phyloP scores from a whole-genome alignment of 2,113 vertebrate genomes.

The Agelaius phoeniceus region DNA sequence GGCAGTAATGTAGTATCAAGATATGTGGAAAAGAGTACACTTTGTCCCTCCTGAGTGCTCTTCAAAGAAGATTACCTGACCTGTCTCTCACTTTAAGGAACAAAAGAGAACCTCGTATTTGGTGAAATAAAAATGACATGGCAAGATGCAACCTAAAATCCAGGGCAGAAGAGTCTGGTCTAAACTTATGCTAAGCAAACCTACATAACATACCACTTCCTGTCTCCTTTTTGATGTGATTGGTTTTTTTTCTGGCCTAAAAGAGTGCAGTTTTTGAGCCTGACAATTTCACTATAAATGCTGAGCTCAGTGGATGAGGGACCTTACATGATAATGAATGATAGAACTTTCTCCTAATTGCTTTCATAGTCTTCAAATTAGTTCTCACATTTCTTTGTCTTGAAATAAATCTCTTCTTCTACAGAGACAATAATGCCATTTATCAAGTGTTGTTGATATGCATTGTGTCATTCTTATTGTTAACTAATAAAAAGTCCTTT shows the following conservation, averaged over 20 bases:
- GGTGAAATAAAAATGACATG: background rate
- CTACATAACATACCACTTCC: background rate
- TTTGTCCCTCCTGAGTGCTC: background rate
- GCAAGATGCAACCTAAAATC: background rate
- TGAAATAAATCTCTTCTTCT: background rate
- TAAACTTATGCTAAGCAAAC: background rate
- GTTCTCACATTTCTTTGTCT: background rate
- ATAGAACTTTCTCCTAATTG: background rate
- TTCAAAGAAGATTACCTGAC: slow-evolving; percentile 40
- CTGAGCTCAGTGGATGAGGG: background rate
- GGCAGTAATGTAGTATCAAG: background rate
- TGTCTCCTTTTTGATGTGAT: background rate
- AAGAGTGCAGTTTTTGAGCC: background rate
- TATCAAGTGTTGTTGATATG: background rate
- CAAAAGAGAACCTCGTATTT: background rate
- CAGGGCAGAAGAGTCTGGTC: background rate
- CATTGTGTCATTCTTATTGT: background rate
- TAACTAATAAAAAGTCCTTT: background rate
- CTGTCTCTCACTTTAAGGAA: slow-evolving; percentile 31
- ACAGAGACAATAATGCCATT: background rate
- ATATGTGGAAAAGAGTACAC: background rate
- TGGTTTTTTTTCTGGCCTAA: background rate
- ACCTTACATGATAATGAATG: background rate
- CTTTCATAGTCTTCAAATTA: background rate
- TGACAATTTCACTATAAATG: background rate